Percentiles rank a stretch among this genome's conserved stretches.
These are phyloP conservation scores for Halisarca cf. caerulea DNA, from an alignment of 37 sponge, comb jelly and placozoan genomes.

Conservation along the genomic window DNA sequence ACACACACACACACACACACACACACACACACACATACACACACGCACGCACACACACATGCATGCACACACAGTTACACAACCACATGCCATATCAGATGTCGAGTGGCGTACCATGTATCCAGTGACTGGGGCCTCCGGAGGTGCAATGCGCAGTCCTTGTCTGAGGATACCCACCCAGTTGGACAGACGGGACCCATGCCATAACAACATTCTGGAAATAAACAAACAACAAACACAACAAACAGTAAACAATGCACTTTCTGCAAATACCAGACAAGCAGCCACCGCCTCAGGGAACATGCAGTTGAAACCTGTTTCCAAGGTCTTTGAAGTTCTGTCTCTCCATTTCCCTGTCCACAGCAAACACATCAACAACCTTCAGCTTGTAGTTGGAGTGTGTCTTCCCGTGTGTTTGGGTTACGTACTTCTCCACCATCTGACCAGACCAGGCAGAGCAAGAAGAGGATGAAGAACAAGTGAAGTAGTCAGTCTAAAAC, in stretches of 20 bases:
- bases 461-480: background rate
- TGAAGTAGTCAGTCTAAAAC: too few relatives aligned
- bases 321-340: slow-evolving; percentile 80
- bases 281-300: background rate
- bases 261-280: background rate
- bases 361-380: slow-evolving; percentile 72
- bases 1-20: too few relatives aligned
- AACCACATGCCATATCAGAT: background rate
- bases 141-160: slow-evolving; percentile 94
- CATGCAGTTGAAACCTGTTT: slow-evolving; percentile 59
- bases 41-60: too few relatives aligned
- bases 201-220: slow-evolving; percentile 89
- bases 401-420: slow-evolving; percentile 88
- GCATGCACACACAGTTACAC: too few relatives aligned
- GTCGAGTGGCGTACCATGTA: slow-evolving; percentile 79
- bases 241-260: background rate
- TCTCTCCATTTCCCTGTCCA: slow-evolving; percentile 70
- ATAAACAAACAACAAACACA: slow-evolving; percentile 6
- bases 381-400: slow-evolving; percentile 77
- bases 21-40: too few relatives aligned
- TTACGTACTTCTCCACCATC: slow-evolving; percentile 78
- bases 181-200: slow-evolving; percentile 96
- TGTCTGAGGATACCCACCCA: slow-evolving; percentile 98
- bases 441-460: background rate
- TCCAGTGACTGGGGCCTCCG: slow-evolving; percentile 99